phyloP scores from a whole-genome alignment of 1,140 invertebrate species.

The Conopomorpha cramerella region DNA sequence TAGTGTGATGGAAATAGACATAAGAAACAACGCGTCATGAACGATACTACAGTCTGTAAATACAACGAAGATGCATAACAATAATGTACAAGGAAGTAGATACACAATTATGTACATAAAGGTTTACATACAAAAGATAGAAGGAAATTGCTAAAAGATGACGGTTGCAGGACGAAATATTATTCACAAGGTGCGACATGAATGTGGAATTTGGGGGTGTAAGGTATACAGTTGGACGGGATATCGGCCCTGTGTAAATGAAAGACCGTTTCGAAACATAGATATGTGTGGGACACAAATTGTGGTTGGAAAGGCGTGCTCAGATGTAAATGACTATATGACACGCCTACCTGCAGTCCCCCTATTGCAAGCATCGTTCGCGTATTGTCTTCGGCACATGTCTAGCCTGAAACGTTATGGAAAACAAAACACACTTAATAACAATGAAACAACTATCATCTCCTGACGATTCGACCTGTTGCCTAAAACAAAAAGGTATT shows the following conservation, averaged over 20 bases:
- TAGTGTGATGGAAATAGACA: too few relatives aligned
- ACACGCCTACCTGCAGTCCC: conserved; percentile 91
- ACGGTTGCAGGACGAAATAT: conserved; percentile 27
- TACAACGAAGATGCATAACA: too few relatives aligned
- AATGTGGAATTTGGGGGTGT: conserved; percentile 1
- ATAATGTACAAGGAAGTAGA: too few relatives aligned
- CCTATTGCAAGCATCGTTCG: conserved; percentile 94
- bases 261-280: conserved; percentile 39
- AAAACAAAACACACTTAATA: conserved; percentile 30
- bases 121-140: conserved; percentile 12
- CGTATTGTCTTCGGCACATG: conserved; percentile 95
- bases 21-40: too few relatives aligned
- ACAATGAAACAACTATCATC: conserved; percentile 9
- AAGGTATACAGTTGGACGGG: conserved; percentile 13
- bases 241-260: conserved; percentile 20
- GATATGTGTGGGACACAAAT: conserved; percentile 35
- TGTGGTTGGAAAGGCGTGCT: conserved; percentile 45
- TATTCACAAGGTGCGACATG: conserved; percentile 55
- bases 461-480: too few relatives aligned
- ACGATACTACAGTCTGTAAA: too few relatives aligned
- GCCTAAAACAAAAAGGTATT: too few relatives aligned
- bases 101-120: conserved; percentile 27
- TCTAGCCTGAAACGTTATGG: conserved; percentile 81
- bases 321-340: conserved; percentile 22
- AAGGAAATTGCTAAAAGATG: conserved; percentile 19